These are phyloP conservation scores for Branchipolynoe longqiensis DNA, from an alignment of 2,888 invertebrate species.

Conservation along the genomic window DNA sequence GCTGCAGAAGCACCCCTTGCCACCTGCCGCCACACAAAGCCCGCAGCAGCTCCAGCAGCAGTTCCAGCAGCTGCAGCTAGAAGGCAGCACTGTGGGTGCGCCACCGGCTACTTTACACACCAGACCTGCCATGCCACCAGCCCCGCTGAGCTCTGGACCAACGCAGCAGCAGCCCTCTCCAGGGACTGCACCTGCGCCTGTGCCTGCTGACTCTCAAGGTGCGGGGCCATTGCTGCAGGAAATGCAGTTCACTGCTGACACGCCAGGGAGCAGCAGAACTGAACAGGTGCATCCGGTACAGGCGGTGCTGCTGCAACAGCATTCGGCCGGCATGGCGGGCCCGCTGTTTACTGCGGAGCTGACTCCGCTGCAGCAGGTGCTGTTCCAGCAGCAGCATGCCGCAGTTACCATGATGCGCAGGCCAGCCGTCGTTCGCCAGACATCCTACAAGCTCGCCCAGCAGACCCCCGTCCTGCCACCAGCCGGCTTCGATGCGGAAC, in stretches of 20 bases:
- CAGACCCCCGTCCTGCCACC: constrained; percentile 91
- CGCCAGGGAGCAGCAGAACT: too few relatives aligned
- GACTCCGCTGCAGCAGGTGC: constrained; percentile 26
- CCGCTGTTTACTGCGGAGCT: constrained; percentile 24
- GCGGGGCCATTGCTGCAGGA: not conserved
- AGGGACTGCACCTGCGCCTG: not conserved
- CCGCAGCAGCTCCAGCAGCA: constrained; percentile 65
- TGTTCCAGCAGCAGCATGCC: constrained; percentile 82
- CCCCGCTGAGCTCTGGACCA: not conserved
- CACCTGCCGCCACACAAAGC: not conserved
- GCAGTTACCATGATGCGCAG: constrained; percentile 91
- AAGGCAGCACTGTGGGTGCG: constrained; percentile 77
- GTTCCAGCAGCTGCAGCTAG: constrained; percentile 75
- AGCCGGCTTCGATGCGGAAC: constrained; percentile 76
- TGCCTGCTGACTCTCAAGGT: not conserved
- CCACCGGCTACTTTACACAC: not conserved
- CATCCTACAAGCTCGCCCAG: constrained; percentile 93
- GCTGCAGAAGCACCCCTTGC: constrained; percentile 89
- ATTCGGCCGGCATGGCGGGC: not conserved
- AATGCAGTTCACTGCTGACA: too few relatives aligned
- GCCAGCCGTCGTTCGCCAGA: constrained; percentile 87
- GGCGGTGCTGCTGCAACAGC: constrained; percentile 13
- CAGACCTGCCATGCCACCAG: not conserved
- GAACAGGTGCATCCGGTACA: not conserved
- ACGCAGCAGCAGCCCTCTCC: not conserved